Evolutionary conservation across 2,888 invertebrate species (phyloP).

Genomic region (Blastobasis adustella): DNA sequence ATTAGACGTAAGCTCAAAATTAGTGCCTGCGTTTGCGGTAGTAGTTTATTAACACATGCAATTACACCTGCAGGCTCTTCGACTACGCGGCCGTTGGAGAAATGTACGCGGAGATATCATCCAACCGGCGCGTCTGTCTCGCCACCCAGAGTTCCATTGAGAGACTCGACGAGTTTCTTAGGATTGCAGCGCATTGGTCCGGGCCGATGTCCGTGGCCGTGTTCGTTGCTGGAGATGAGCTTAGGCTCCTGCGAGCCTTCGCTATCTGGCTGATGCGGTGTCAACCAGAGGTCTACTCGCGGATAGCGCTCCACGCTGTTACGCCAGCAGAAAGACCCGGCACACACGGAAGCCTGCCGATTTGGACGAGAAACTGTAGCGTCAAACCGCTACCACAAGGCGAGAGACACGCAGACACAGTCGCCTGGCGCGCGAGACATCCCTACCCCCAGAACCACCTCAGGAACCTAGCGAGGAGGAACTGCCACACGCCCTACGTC

Average conservation of each 20-base stretch:
- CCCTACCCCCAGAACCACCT: constrained; percentile 93
- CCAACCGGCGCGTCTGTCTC: constrained; percentile 78
- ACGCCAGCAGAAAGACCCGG: constrained; percentile 77
- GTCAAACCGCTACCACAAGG: constrained; percentile 80
- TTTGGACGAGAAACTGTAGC: constrained; percentile 77
- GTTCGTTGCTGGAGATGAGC: constrained; percentile 87
- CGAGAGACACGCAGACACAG: constrained; percentile 76
- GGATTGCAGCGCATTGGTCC: constrained; percentile 87
- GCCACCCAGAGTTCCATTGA: constrained; percentile 87
- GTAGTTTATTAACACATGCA: too few species aligned
- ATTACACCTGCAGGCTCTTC: constrained; percentile 75
- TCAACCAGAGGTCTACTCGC: constrained; percentile 80
- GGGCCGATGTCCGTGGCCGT: constrained; percentile 90
- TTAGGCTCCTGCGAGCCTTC: constrained; percentile 82
- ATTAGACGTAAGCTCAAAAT: too few species aligned
- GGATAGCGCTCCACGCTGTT: constrained; percentile 84
- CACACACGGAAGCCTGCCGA: constrained; percentile 78
- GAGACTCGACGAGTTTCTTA: constrained; percentile 83
- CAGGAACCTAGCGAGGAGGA: constrained; percentile 89
- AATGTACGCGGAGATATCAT: constrained; percentile 75
- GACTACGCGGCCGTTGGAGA: constrained; percentile 83
- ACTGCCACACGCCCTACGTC: constrained; percentile 86
- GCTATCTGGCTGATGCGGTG: constrained; percentile 85
- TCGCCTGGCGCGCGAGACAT: constrained; percentile 82
- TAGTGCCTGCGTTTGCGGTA: too few species aligned